These are phyloP conservation scores for Forbesichthys agassizii DNA, from an alignment of 2,113 vertebrate genomes.

Conservation along the genomic window DNA sequence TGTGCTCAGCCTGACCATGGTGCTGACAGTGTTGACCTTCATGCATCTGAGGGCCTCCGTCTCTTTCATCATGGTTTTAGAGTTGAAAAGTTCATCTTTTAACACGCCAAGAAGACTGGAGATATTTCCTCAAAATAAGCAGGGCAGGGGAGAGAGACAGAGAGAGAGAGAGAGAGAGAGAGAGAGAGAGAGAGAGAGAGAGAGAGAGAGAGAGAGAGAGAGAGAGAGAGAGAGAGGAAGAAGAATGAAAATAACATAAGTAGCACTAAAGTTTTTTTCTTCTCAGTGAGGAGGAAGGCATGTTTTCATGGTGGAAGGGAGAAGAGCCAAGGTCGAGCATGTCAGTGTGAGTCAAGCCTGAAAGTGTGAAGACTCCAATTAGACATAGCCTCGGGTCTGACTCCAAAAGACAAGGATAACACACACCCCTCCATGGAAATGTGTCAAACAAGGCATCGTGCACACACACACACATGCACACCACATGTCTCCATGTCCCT, in stretches of 20 bases:
- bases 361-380: constrained; percentile 80
- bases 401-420: constrained; percentile 78
- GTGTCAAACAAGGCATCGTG: constrained; percentile 72
- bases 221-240: not conserved
- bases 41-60: constrained; percentile 17
- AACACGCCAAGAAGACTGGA: constrained; percentile 33
- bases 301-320: constrained; percentile 71
- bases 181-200: not conserved
- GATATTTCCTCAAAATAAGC: constrained; percentile 24
- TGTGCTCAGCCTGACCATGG: constrained; percentile 17
- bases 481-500: constrained; percentile 65
- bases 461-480: constrained; percentile 51
- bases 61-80: constrained; percentile 41
- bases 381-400: constrained; percentile 76
- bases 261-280: constrained; percentile 61
- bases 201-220: constrained; percentile 38
- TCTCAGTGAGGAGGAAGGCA: constrained; percentile 71
- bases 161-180: constrained; percentile 42
- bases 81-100: constrained; percentile 68
- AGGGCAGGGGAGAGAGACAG: not conserved
- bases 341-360: constrained; percentile 78
- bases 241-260: constrained; percentile 39
- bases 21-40: constrained; percentile 62
- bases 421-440: constrained; percentile 70
- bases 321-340: constrained; percentile 77